Evolutionary conservation across 2,113 vertebrate genomes (phyloP).

Genomic region (Rhinogobius similis): DNA sequence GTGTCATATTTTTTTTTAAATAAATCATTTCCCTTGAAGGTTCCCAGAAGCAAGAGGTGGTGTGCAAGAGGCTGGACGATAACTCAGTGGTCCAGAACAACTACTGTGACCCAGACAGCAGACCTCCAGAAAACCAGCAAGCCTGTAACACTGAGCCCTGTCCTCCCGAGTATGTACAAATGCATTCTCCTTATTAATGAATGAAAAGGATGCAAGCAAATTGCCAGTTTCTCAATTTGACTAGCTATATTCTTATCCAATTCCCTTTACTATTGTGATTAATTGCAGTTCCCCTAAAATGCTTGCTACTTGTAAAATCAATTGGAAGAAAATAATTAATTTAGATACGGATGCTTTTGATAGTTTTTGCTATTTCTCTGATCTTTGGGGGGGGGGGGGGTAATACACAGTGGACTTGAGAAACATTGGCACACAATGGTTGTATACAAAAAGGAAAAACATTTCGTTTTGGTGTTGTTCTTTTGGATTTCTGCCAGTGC

Average conservation of each 20-base stretch:
- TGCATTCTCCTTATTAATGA: not conserved
- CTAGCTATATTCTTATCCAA: not conserved
- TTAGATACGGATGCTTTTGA: constrained; percentile 27
- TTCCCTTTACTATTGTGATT: constrained; percentile 20
- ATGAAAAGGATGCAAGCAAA: not conserved
- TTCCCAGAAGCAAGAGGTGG: constrained; percentile 91
- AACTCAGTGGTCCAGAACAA: constrained; percentile 93
- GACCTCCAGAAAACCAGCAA: constrained; percentile 93
- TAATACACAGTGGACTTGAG: constrained; percentile 21
- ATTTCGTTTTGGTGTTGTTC: constrained; percentile 5
- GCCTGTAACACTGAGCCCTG: constrained; percentile 95
- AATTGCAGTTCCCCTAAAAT: constrained; percentile 22
- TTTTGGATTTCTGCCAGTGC: constrained; percentile 9
- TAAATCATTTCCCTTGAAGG: constrained; percentile 70
- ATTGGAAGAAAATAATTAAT: constrained; percentile 63
- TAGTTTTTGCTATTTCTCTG: constrained; percentile 58
- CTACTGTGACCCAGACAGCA: constrained; percentile 94
- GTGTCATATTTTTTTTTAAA: constrained; percentile 22
- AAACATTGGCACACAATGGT: not conserved
- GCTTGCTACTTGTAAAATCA: constrained; percentile 38
- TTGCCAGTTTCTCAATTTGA: not conserved
- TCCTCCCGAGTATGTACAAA: constrained; percentile 93
- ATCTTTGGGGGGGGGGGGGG: constrained; percentile 43
- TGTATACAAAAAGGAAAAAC: too few relatives aligned
- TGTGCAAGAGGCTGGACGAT: constrained; percentile 95